Evolutionary conservation across 2,888 invertebrate species (phyloP), one percentile per base, ranked within the genome.

Genomic region (Lasiommata megera): DNA sequence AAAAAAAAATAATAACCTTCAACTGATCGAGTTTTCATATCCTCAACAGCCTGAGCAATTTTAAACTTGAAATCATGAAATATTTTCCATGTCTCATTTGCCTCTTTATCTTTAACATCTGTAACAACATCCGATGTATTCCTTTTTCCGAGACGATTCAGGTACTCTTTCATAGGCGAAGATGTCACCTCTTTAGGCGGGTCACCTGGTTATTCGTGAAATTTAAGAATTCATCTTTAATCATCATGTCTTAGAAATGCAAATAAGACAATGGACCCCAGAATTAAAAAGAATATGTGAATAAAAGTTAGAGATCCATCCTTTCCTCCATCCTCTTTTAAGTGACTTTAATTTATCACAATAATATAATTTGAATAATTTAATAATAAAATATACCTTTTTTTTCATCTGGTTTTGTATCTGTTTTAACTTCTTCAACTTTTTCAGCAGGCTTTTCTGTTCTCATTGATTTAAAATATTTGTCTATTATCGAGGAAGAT

Each of bases 41-140:
- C 95, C 74, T 95, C 95, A 47, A 95, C 95, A 36, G 95, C 95
- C 75, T 95, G 95, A 37, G 95, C 93, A 62, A 95, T 93, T 83
- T 95, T 95, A 48, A 94, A 95, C 77, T 92, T 94, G 56, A 95
- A 93, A 65, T 95, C 95, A 62, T 93, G 93, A 64, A 95, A 93
- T 72, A 95, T 92, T 70, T 93, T 93, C 95, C 95, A 95, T 6
- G 94, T 93, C 79, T 94, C 95, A 62, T 93, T 92, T 28, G 64
- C 40, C 63, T 88, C 88, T 60, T 87, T 90, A 0, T 75, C 73
- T 60, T 87, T 90, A 0, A 75, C 73, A 44, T 91, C 91, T 40
- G 80, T 73, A 31, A 74, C 68, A 1, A 91, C 88, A 67, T 95
- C 94, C 12, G 93, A 81, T 61, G 93, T 84, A n/a, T 92, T 94